Evolutionary conservation across 2,888 invertebrate genomes (phyloP), one percentile per base, ranked within the genome.

Genomic region (Drosophila dives): DNA sequence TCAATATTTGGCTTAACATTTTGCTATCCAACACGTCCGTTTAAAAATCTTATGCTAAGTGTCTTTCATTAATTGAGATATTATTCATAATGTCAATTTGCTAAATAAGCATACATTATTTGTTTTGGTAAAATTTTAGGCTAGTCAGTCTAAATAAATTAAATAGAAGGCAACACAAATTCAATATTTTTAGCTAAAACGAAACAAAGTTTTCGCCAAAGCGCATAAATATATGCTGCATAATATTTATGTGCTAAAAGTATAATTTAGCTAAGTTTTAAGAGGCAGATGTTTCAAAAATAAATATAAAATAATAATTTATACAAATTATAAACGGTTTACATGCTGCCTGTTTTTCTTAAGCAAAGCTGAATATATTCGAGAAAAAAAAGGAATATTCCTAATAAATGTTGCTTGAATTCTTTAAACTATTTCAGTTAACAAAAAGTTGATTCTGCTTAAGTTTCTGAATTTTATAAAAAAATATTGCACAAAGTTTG

Each of bases 91-190:
- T 55, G 55, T 36, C 65, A 67, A 58, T 72, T 55, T 64, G 48
- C 63, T 63, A 71, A 65, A 60, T 53, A 75, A 70, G 70, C 74
- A 69, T 56, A 59, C 59, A 59, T 58, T 68, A 75, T 73, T 67
- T 23, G 12, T 56, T 83, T 78, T 78, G 72, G 81, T 75, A 64
- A 61, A 70, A 79, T 79, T 86, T 91, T 91, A 91, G 79, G 88
- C 91, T 91, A 91, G 80, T 90, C 90, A 90, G 91, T 90, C 91
- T 91, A 86, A 81, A 85, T 56, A 82, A 75, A 88, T 81, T 76
- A 83, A 83, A 86, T 67, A 72, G 58, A 87, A 81, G 71, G 77
- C 80, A 72, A 79, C 60, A 71, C 65, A 77, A 77, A 80, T 64
- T 68, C 58, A 79, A 72, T 61, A 75, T 61, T 72, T 75, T 42